These are phyloP conservation scores for Meloidogyne hapla DNA, from an alignment of 1,140 invertebrate species.

Conservation along the genomic window DNA sequence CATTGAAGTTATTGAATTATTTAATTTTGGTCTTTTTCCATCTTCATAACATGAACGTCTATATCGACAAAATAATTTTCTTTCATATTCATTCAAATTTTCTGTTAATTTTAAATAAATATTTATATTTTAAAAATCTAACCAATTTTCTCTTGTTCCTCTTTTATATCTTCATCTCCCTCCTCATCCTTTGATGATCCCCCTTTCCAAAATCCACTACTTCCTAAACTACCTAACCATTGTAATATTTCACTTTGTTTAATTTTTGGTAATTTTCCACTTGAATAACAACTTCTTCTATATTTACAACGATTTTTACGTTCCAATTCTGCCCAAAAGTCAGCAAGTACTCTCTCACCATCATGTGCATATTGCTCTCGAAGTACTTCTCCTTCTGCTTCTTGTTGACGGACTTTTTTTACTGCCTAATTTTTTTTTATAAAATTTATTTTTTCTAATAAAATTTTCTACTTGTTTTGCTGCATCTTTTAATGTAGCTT, in stretches of 20 bases:
- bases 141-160: not conserved
- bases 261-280: constrained; percentile 1
- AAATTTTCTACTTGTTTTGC: not conserved
- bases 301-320: constrained; percentile 24
- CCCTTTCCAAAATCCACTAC: not conserved
- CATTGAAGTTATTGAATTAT: not conserved
- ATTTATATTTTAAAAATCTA: not conserved
- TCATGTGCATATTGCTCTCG: not conserved
- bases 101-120: constrained; percentile 1
- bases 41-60: constrained; percentile 15
- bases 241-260: not conserved
- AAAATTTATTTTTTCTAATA: not conserved
- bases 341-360: constrained; percentile 16
- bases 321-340: constrained; percentile 13
- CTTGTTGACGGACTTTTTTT: not conserved
- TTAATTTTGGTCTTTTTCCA: not conserved
- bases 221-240: constrained; percentile 7
- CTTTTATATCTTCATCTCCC: not conserved
- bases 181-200: not conserved
- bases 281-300: constrained; percentile 15
- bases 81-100: not conserved
- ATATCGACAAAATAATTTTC: constrained; percentile 22
- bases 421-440: constrained; percentile 5
- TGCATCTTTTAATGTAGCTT: constrained; percentile 11
- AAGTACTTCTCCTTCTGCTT: constrained; percentile 13